Evolutionary conservation across 2,888 invertebrate genomes (phyloP).

Genomic region (Clitarchus hookeri): DNA sequence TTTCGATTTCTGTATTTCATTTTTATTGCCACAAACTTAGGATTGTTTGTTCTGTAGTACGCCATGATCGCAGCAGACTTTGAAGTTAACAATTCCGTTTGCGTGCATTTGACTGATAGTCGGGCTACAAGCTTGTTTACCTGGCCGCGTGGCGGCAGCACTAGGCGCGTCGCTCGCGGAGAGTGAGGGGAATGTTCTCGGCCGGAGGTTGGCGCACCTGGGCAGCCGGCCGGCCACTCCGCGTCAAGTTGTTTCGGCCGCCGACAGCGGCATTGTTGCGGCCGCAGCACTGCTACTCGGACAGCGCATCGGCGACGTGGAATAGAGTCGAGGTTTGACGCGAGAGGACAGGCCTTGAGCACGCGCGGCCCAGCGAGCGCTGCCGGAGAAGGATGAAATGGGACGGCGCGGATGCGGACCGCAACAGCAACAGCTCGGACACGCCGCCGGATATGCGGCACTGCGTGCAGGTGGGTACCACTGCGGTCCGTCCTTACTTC

Average conservation of each 20-base stretch:
- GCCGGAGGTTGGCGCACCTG: not conserved
- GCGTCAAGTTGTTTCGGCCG: slow-evolving; percentile 38
- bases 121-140: not conserved
- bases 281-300: too few species aligned
- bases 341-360: slow-evolving; percentile 34
- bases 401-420: slow-evolving; percentile 44
- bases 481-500: too few species aligned
- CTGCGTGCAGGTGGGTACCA: slow-evolving; percentile 38
- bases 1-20: too few species aligned
- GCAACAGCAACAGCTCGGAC: slow-evolving; percentile 52
- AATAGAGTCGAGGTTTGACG: slow-evolving; percentile 29
- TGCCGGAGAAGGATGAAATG: slow-evolving; percentile 34
- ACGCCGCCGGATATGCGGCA: slow-evolving; percentile 51
- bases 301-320: slow-evolving; percentile 18
- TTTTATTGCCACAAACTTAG: too few species aligned
- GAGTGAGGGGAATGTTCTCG: not conserved
- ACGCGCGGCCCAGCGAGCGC: slow-evolving; percentile 46
- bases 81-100: too few species aligned
- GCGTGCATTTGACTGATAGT: too few species aligned
- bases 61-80: too few species aligned
- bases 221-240: not conserved
- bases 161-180: not conserved
- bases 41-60: too few species aligned
- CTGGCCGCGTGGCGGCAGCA: not conserved
- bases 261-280: slow-evolving; percentile 15